These are phyloP conservation scores for Adelosebastes latens DNA, from an alignment of 2,797 vertebrate species.

Conservation along the genomic window DNA sequence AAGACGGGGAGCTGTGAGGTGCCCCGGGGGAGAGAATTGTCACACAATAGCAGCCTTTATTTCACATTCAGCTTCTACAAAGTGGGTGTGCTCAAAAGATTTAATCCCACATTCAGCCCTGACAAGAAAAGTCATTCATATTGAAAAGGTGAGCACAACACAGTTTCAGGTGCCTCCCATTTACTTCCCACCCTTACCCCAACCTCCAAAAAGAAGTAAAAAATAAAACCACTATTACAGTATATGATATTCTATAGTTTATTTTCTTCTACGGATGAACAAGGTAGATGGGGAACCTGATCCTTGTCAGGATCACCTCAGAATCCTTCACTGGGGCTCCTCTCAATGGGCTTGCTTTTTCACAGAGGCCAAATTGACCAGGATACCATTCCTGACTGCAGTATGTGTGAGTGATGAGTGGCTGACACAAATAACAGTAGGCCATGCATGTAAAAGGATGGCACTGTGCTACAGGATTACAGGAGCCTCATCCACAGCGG, in stretches of 20 bases:
- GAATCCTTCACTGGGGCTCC: slow-evolving; percentile 44
- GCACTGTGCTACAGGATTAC: slow-evolving; percentile 61
- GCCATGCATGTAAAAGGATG: slow-evolving; percentile 61
- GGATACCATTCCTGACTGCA: slow-evolving; percentile 57
- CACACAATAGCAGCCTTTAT: slow-evolving; percentile 81
- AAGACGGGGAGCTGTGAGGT: slow-evolving; percentile 53
- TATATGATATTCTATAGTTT: slow-evolving; percentile 30
- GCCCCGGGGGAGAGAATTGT: slow-evolving; percentile 51
- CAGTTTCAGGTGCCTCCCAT: slow-evolving; percentile 74
- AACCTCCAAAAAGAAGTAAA: slow-evolving; percentile 18
- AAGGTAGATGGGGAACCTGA: slow-evolving; percentile 60
- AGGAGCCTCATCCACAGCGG: slow-evolving; percentile 37
- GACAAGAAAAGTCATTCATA: slow-evolving; percentile 79
- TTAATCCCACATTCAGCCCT: slow-evolving; percentile 82
- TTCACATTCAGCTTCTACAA: slow-evolving; percentile 80
- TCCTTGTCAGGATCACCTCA: slow-evolving; percentile 54
- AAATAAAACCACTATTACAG: slow-evolving; percentile 27
- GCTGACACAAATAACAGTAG: slow-evolving; percentile 63
- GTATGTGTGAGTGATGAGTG: slow-evolving; percentile 62
- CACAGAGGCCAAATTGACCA: slow-evolving; percentile 43
- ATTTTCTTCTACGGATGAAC: slow-evolving; percentile 24
- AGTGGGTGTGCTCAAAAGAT: slow-evolving; percentile 78
- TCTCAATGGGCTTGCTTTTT: slow-evolving; percentile 52
- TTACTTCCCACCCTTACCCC: slow-evolving; percentile 27
- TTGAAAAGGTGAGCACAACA: slow-evolving; percentile 76